These are phyloP conservation scores for Puma concolor DNA, from an alignment of 2,113 vertebrate species.

Conservation along the genomic window DNA sequence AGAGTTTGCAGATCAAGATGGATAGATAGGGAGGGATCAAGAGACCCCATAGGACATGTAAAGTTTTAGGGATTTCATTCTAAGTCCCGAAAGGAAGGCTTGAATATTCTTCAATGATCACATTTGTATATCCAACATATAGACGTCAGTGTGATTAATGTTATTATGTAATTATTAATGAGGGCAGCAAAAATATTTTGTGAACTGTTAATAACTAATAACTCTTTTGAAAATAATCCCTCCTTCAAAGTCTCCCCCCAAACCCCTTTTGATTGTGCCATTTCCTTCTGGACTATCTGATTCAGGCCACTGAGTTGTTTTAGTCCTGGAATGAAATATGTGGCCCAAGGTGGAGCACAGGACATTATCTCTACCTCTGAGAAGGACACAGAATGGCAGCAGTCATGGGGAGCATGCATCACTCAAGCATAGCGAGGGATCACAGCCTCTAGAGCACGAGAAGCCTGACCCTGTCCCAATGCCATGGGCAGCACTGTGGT, in stretches of 20 bases:
- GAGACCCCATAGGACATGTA: background rate
- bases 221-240: background rate
- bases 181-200: background rate
- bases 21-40: too few relatives aligned
- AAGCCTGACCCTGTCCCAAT: background rate
- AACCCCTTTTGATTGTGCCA: background rate
- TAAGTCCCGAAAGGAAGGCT: background rate
- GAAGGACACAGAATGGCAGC: background rate
- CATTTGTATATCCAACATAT: background rate
- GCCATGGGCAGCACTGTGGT: background rate
- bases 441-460: background rate
- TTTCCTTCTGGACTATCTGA: background rate
- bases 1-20: background rate
- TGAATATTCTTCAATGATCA: background rate
- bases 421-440: background rate
- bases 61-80: background rate
- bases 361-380: background rate
- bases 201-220: background rate
- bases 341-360: background rate
- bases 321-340: background rate
- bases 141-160: background rate
- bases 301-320: background rate
- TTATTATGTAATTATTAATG: background rate
- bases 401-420: rapidly evolving
- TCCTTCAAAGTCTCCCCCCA: background rate